Percentiles rank a stretch among this genome's conserved stretches.
phyloP scores from a whole-genome alignment of 2,888 invertebrate genomes.

The Anthophora plumipes region DNA sequence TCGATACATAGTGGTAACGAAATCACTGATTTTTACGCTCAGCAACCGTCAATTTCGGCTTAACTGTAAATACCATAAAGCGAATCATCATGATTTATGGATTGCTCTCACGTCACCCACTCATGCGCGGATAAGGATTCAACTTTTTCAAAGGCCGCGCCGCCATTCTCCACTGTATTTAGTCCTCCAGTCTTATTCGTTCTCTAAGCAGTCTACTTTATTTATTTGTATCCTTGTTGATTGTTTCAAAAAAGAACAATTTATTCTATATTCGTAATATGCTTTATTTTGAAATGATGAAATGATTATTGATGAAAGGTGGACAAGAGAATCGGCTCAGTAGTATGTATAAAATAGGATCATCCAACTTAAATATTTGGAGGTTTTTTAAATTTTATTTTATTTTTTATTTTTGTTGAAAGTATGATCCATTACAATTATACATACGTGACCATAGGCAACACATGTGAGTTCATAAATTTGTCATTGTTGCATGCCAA shows the following conservation, averaged over 20 bases:
- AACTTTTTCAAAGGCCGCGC: slow-evolving; percentile 8
- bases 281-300: background rate
- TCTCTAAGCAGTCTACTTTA: background rate
- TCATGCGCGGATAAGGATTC: slow-evolving; percentile 24
- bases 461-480: background rate
- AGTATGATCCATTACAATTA: no score
- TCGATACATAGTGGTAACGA: slow-evolving; percentile 78
- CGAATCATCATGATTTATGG: slow-evolving; percentile 75
- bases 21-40: slow-evolving; percentile 83
- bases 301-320: background rate
- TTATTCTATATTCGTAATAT: background rate
- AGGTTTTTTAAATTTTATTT: no score
- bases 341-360: no score
- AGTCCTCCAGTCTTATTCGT: background rate
- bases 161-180: background rate
- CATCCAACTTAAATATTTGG: no score
- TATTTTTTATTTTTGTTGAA: no score
- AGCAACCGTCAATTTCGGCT: slow-evolving; percentile 74
- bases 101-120: slow-evolving; percentile 18
- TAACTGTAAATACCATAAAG: slow-evolving; percentile 76
- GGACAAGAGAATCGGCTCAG: no score
- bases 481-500: slow-evolving; percentile 25
- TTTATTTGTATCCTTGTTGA: background rate
- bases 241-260: background rate
- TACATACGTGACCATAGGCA: background rate